Percentiles rank a stretch among this genome's conserved stretches.
Evolutionary conservation across 2,113 vertebrate species (phyloP).

Genomic region (Anthoscopus minutus): DNA sequence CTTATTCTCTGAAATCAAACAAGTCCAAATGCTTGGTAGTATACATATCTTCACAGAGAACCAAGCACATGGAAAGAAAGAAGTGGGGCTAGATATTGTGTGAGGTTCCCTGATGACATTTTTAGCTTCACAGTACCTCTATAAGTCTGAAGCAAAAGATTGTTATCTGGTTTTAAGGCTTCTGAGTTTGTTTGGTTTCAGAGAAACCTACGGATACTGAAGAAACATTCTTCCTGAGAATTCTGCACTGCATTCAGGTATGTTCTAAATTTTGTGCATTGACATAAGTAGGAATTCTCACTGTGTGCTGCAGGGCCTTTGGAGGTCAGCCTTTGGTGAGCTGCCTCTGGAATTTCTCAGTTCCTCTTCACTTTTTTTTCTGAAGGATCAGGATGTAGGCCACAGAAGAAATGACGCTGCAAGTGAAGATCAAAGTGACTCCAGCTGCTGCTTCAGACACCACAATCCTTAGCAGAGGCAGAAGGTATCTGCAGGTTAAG

Average conservation of each 20-base stretch:
- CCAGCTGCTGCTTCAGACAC: neutral
- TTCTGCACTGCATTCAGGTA: neutral
- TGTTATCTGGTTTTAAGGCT: neutral
- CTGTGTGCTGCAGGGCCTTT: neutral
- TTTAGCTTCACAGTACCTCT: neutral
- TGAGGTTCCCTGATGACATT: neutral
- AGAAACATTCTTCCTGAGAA: neutral
- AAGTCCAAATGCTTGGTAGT: neutral
- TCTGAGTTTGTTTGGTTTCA: neutral
- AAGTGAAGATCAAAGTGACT: neutral
- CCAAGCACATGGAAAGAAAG: neutral
- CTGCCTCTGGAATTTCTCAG: neutral
- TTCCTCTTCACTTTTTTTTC: neutral
- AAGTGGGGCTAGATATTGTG: neutral
- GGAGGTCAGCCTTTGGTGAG: neutral
- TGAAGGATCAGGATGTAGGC: neutral
- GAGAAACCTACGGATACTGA: neutral
- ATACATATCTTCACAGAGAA: neutral
- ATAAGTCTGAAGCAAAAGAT: neutral
- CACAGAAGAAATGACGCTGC: neutral
- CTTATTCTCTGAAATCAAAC: neutral
- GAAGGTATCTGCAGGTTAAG: neutral
- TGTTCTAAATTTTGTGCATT: neutral
- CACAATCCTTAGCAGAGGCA: neutral
- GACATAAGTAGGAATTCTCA: neutral